Evolutionary conservation across 2,113 vertebrate species (phyloP).

Genomic region (Ochotona curzoniae): DNA sequence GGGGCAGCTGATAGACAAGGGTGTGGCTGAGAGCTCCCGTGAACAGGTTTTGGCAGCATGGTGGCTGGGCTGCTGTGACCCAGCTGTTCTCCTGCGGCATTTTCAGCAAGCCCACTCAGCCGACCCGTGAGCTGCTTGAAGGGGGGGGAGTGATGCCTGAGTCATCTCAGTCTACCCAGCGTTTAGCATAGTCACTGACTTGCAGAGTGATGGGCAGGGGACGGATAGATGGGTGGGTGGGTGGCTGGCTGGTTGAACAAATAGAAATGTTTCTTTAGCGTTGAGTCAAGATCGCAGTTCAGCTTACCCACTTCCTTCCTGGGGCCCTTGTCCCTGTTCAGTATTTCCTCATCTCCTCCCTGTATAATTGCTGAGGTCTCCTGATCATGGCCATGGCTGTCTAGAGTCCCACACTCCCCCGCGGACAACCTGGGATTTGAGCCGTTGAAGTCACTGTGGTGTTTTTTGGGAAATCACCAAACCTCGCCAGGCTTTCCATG

Average conservation of each 20-base stretch:
- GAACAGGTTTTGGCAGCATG: background rate
- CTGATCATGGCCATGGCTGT: background rate
- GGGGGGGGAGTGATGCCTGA: background rate
- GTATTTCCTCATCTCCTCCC: background rate
- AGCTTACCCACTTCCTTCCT: conserved; percentile 8
- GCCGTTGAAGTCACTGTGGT: background rate
- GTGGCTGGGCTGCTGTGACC: background rate
- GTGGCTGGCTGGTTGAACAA: background rate
- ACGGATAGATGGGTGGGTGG: background rate
- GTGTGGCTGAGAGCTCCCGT: background rate
- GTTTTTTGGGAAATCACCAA: conserved; percentile 23
- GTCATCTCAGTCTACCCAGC: background rate
- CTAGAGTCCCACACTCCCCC: background rate
- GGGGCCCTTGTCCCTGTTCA: background rate
- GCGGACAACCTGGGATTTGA: background rate
- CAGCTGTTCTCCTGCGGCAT: background rate
- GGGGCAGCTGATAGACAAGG: background rate
- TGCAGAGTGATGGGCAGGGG: background rate
- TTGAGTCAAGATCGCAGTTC: background rate
- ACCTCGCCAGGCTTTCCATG: background rate
- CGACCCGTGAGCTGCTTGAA: background rate
- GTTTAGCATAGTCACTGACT: background rate
- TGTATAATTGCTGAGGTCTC: background rate
- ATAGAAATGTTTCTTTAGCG: background rate
- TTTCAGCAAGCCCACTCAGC: background rate